Conservation (phyloP, 2,888 invertebrate species). For the Dusona sp. region DNA sequence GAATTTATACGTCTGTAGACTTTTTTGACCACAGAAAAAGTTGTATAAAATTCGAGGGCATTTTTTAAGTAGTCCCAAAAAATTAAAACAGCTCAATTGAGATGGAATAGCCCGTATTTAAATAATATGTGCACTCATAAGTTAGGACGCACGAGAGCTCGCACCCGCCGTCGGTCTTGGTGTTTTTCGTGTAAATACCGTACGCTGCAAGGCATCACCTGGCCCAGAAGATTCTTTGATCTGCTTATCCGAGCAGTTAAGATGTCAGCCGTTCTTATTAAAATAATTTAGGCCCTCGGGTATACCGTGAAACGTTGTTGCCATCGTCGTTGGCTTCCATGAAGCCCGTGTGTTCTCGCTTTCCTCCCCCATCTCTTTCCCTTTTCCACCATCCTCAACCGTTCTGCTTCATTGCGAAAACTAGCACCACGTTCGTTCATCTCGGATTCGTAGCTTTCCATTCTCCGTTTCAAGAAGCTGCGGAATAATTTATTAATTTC, state of each 20-base stretch:
- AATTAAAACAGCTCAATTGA: not conserved
- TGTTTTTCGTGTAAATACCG: slow-evolving; percentile 80
- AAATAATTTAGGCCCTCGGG: slow-evolving; percentile 78
- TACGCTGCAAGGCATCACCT: slow-evolving; percentile 76
- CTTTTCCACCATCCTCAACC: slow-evolving; percentile 3
- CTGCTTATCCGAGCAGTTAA: slow-evolving; percentile 79
- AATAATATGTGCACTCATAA: slow-evolving; percentile 15
- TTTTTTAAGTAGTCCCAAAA: not conserved
- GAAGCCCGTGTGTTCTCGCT: slow-evolving; percentile 51
- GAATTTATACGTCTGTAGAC: not conserved
- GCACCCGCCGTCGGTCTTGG: slow-evolving; percentile 50
- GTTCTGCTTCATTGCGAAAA: slow-evolving; percentile 35
- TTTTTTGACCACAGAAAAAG: not conserved
- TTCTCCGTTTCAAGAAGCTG: slow-evolving; percentile 44
- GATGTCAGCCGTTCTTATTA: slow-evolving; percentile 80
- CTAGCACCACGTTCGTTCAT: slow-evolving; percentile 61
- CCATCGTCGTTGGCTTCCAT: slow-evolving; percentile 62
- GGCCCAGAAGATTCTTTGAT: slow-evolving; percentile 78
- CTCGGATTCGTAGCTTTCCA: slow-evolving; percentile 41
- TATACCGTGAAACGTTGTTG: slow-evolving; percentile 54
- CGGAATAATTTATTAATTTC: slow-evolving; percentile 64
- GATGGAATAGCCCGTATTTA: not conserved
- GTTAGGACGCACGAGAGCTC: slow-evolving; percentile 15
- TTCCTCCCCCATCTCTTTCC: not conserved
- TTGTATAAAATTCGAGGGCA: not conserved